Evolutionary conservation across 2,113 vertebrate species (phyloP), one percentile per base, ranked within the genome.

Genomic region (Poecilia latipinna): DNA sequence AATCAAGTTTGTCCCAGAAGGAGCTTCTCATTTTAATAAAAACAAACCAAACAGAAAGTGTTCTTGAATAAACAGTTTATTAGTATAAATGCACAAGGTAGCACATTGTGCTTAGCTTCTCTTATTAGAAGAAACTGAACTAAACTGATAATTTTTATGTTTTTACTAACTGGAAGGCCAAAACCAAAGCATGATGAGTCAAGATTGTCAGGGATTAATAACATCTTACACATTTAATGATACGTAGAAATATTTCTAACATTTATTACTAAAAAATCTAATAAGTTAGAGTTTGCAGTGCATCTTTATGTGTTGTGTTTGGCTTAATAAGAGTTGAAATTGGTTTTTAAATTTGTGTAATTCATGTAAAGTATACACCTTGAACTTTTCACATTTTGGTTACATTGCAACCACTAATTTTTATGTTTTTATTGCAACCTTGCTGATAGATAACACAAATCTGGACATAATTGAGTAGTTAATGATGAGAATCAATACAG

Each of bases 1-100:
- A 81, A 85, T 84, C 61, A 77, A 2, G 0, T 79, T 65, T 57
- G 22, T n/a, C 66, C 17, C 70, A 33, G 48, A 28, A 29, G 37
- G 57, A 60, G 5, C 33, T 64, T 8, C 51, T 26, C 29, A 26
- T 28, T 12, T 32, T 3, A 66, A 77, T 57, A 61, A 44, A 57
- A n/a, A 39, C 32, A 68, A 24, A 51, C 31, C 17, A 13, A 61
- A 17, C 26, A 7, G 10, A 17, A 35, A 3, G 8, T 26, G 24
- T 62, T 60, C n/a, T 61, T 32, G 35, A 77, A 35, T 71, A 10
- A 51, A 39, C 37, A 65, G 19, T 7, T 7, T 15, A 28, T 32
- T 29, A 54, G 67, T 33, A 73, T 37, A 28, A 63, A 72, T 48
- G 32, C 70, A 74, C 1, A 44, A 79, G 44, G 66, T 48, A 17